A percentile compares a stretch with the other conserved stretches of the same genome.
Evolutionary conservation across 2,797 vertebrate genomes (phyloP).

Genomic region (Phylloscopus collybita): DNA sequence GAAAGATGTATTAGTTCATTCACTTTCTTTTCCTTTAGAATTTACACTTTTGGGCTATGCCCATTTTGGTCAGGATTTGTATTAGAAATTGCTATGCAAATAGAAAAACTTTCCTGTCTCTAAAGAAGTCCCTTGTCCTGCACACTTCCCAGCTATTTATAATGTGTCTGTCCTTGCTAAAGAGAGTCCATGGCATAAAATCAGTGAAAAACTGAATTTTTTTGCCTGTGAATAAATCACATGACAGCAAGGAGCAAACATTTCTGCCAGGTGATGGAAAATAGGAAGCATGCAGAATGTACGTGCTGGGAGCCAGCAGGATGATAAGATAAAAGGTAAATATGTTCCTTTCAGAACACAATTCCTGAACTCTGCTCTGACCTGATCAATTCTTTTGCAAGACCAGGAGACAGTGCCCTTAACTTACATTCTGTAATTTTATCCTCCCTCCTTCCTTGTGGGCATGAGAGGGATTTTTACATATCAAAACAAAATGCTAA

Average conservation of each 20-base stretch:
- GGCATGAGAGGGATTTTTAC: neutral
- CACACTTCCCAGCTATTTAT: neutral
- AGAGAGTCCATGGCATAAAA: neutral
- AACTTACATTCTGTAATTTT: neutral
- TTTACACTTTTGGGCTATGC: neutral
- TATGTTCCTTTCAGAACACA: accelerated
- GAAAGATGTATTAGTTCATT: neutral
- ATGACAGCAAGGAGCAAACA: neutral
- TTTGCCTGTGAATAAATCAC: neutral
- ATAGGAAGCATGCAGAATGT: neutral
- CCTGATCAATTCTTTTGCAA: neutral
- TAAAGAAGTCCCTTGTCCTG: neutral
- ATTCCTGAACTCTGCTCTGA: neutral
- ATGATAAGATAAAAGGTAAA: neutral
- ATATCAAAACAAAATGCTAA: neutral
- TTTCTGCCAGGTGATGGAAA: neutral
- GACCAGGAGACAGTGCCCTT: neutral
- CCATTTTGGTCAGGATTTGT: neutral
- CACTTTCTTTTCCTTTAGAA: neutral
- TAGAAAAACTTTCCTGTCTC: neutral
- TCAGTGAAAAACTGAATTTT: neutral
- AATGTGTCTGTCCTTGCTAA: neutral
- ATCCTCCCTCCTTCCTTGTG: neutral
- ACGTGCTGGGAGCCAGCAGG: neutral
- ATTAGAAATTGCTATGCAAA: neutral